These are phyloP conservation scores for Lipotes vexillifer DNA, from an alignment of 2,113 vertebrate species.

Conservation along the genomic window DNA sequence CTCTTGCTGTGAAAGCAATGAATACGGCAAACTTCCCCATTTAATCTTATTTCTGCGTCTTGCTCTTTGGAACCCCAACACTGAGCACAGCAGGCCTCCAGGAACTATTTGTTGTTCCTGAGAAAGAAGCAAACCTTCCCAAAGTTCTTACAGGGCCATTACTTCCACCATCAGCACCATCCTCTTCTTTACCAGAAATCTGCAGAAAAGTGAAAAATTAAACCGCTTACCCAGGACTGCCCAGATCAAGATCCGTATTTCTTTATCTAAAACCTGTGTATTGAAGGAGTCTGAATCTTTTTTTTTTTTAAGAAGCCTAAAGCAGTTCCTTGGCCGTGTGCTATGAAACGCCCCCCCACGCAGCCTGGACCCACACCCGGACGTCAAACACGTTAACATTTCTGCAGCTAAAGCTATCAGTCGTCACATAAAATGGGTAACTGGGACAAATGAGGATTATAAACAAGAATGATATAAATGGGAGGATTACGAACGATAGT, in stretches of 20 bases:
- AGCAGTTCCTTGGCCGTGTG: fast-evolving
- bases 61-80: background rate
- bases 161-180: background rate
- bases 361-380: background rate
- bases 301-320: background rate
- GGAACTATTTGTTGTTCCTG: background rate
- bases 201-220: background rate
- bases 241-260: background rate
- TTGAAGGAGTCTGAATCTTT: background rate
- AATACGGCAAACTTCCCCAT: background rate
- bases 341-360: fast-evolving
- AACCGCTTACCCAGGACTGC: background rate
- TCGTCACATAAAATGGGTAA: background rate
- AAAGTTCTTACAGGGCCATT: fast-evolving
- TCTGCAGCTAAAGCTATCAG: background rate
- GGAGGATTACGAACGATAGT: background rate
- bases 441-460: background rate
- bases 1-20: fast-evolving
- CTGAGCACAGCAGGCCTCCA: background rate
- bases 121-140: background rate
- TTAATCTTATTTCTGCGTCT: background rate
- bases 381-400: background rate
- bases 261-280: background rate
- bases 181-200: background rate
- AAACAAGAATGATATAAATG: background rate